Percentiles rank a stretch among this genome's conserved stretches.
phyloP scores from a whole-genome alignment of 1,140 invertebrate genomes.

The Lepidurus packardi region DNA sequence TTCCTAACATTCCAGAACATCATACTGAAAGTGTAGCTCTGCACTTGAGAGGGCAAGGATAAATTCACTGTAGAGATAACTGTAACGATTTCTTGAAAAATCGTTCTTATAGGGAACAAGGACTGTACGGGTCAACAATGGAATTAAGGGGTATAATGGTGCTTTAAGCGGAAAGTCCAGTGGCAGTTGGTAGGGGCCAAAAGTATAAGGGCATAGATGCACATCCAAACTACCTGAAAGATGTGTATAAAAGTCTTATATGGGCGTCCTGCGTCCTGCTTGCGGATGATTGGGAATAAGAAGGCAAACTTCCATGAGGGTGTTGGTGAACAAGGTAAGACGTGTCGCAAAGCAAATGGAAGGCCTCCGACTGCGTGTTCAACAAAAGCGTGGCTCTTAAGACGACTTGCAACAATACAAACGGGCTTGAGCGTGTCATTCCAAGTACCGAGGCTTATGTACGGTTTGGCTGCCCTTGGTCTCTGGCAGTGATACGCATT shows the following conservation, averaged over 20 bases:
- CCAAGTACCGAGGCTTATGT: background rate
- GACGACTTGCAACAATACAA: slow-evolving; percentile 6
- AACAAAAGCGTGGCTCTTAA: background rate
- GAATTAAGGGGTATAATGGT: background rate
- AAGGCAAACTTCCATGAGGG: background rate
- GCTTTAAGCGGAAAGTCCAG: background rate
- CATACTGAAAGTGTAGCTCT: background rate
- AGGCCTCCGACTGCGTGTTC: background rate
- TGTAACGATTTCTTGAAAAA: background rate
- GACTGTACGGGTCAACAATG: background rate
- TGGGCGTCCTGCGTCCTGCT: background rate
- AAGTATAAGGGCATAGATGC: background rate
- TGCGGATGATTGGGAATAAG: background rate
- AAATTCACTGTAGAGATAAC: background rate
- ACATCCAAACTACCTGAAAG: background rate
- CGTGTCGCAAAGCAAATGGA: slow-evolving; percentile 9
- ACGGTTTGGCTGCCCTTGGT: background rate
- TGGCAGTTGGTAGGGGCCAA: background rate
- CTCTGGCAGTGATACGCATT: background rate
- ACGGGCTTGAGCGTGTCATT: slow-evolving; percentile 5
- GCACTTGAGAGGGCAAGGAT: background rate
- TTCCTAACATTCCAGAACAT: background rate
- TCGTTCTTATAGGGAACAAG: background rate
- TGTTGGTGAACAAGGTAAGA: slow-evolving; percentile 14
- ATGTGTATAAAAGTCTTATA: background rate